Evolutionary conservation across 37 sponge, comb jelly and placozoan genomes (phyloP), one percentile per base, ranked within the genome.

Genomic region (Ephydatia muelleri): DNA sequence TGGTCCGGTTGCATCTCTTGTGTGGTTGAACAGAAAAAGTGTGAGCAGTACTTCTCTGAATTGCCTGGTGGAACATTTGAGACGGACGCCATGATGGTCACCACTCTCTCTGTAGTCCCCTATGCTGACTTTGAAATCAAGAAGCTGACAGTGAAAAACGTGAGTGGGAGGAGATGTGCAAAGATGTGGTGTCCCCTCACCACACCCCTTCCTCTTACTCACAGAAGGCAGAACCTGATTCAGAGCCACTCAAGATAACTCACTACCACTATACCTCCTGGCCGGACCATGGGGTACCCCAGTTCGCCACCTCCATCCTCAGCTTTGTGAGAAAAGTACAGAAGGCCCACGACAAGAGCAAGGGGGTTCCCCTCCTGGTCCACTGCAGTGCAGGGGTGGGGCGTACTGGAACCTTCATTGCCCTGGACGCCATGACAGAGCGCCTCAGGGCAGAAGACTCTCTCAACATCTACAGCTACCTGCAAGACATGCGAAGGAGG

Each of bases 381-480:
- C 92, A 91, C 81, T 91, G 92, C 89, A 91, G 89, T 85, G 89
- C 89, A 32, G 89, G 89, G 72, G 89, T 88, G 69, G 89, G 89
- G 38, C 77, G 89, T 21, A 88, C 89, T 67, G 89, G 89, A 23
- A 88, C 89, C 65, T 88, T 86, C 64, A 87, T 88, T 47, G 33
- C 66, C 25, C 48, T 88, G 75, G 89, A 88, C 70, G 31, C 68
- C 39, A 88, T 88, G 89, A 29, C 79, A 31, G 84, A 88, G 48
- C 14, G 84, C 12, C 32, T 88, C 40, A 71, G 77, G 35, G 27
- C 8, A 68, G 86, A 73, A 11, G 67, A 85, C 32, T 38, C 78
- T 31, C 25, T 88, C 43, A 81, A 88, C 57, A 77, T 88, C 36
- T 86, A 78, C 43, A 74, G 67, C 43, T 72, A 25, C 9, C 33